Percentiles rank a stretch among this genome's conserved stretches.
Conservation (phyloP, 2,888 invertebrate species). For the Nomada lathburiana region DNA sequence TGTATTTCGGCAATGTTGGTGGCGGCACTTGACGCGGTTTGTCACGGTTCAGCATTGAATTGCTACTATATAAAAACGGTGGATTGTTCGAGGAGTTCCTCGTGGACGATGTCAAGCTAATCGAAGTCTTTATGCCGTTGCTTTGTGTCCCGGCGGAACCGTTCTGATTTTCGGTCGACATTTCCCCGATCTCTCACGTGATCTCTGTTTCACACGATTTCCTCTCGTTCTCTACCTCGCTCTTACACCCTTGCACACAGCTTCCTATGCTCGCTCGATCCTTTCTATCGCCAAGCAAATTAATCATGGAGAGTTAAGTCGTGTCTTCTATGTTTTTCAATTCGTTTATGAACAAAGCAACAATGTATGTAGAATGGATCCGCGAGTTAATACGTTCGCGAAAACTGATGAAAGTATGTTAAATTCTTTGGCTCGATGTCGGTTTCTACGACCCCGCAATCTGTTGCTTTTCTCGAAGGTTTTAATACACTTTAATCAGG, state of each 20-base stretch:
- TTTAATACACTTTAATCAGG: neutral
- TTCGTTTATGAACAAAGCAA: neutral
- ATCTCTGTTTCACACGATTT: constrained; percentile 25
- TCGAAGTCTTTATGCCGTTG: constrained; percentile 79
- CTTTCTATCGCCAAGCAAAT: constrained; percentile 27
- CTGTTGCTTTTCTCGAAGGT: constrained; percentile 30
- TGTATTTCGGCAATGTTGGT: constrained; percentile 92
- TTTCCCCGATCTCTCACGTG: constrained; percentile 35
- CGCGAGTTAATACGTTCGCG: neutral
- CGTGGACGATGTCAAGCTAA: constrained; percentile 67
- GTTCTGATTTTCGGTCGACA: constrained; percentile 67
- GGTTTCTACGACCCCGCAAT: constrained; percentile 33
- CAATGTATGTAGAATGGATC: neutral
- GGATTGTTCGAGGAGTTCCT: constrained; percentile 78
- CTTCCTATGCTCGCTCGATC: constrained; percentile 5
- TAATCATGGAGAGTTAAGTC: constrained; percentile 24
- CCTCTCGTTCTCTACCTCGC: neutral
- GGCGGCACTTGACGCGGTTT: constrained; percentile 89
- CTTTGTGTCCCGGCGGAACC: constrained; percentile 73
- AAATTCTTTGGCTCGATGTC: constrained; percentile 23
- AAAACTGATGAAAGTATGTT: too few species aligned
- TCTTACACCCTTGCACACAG: neutral
- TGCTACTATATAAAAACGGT: constrained; percentile 81
- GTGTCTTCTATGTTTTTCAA: neutral
- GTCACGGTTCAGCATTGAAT: constrained; percentile 79